Percentiles rank a stretch among this genome's conserved stretches.
Evolutionary conservation across 2,888 invertebrate genomes (phyloP).

Genomic region (Pristionchus fissidentatus): DNA sequence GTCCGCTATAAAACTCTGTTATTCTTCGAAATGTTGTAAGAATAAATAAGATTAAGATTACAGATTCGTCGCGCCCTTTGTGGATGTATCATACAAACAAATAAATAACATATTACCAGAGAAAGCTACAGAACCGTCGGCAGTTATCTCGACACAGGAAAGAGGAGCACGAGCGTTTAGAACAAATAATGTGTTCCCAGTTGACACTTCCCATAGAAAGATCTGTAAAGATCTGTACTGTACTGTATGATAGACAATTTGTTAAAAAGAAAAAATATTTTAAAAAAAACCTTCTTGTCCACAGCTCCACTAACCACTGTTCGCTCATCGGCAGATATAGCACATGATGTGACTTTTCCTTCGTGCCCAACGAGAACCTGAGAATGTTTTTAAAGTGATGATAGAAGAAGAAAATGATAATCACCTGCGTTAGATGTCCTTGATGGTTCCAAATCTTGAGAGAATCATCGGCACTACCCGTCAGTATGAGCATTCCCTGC

Average conservation of each 20-base stretch:
- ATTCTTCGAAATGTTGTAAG: not conserved
- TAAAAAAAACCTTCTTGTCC: constrained; percentile 62
- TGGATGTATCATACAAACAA: too few relatives aligned
- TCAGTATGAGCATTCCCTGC: constrained; percentile 81
- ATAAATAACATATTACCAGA: constrained; percentile 75
- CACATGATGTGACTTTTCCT: constrained; percentile 87
- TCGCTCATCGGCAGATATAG: constrained; percentile 86
- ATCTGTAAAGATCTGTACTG: constrained; percentile 79
- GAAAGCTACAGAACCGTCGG: constrained; percentile 77
- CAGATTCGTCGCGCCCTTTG: too few relatives aligned
- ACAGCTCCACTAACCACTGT: constrained; percentile 85
- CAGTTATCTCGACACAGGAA: constrained; percentile 76
- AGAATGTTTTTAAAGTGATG: constrained; percentile 43
- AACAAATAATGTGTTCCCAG: constrained; percentile 85
- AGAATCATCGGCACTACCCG: constrained; percentile 90
- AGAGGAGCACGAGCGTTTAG: constrained; percentile 75
- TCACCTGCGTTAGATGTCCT: constrained; percentile 90
- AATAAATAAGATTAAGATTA: too few relatives aligned
- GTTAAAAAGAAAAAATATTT: constrained; percentile 75
- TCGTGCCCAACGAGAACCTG: constrained; percentile 90
- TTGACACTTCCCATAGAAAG: constrained; percentile 91
- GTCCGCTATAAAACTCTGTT: constrained; percentile 62
- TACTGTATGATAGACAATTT: constrained; percentile 77
- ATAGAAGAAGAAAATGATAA: too few relatives aligned
- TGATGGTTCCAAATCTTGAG: constrained; percentile 92